These are phyloP conservation scores for Patiria pectinifera DNA, from an alignment of 53 echinoderm and acorn worm species.

Conservation along the genomic window DNA sequence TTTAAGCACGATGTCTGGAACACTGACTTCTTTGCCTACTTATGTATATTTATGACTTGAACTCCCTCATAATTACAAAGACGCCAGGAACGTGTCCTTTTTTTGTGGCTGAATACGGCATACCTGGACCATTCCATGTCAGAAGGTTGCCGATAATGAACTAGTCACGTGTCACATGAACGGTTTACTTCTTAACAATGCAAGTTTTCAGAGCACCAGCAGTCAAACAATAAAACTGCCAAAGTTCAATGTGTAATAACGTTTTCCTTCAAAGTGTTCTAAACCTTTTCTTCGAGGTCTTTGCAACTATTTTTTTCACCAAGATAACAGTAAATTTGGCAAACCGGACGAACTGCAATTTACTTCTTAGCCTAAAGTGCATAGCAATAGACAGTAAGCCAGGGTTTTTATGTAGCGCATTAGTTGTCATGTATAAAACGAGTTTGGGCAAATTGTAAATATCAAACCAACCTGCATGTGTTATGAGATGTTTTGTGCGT, in stretches of 20 bases:
- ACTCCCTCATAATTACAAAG: too few species aligned
- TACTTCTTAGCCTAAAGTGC: neutral
- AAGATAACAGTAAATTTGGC: neutral
- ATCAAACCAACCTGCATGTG: conserved; percentile 4
- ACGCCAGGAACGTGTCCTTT: too few species aligned
- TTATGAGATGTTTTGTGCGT: neutral
- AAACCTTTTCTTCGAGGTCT: neutral
- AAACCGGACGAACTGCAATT: neutral
- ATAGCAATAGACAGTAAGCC: neutral
- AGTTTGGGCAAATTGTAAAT: neutral
- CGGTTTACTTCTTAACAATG: too few species aligned
- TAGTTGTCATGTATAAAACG: neutral
- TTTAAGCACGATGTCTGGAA: too few species aligned
- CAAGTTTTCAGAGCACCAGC: too few species aligned
- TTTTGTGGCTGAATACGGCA: too few species aligned
- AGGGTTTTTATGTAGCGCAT: neutral
- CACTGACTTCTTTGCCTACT: too few species aligned
- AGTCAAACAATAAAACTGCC: neutral
- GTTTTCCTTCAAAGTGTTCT: neutral
- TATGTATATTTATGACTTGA: too few species aligned
- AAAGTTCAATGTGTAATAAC: neutral
- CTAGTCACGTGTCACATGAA: too few species aligned
- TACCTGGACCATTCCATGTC: too few species aligned
- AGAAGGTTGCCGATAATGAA: too few species aligned
- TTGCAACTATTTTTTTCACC: neutral